Base-by-base conservation (phyloP, 2,888 invertebrate genomes). In the Pyralis farinalis region DNA sequence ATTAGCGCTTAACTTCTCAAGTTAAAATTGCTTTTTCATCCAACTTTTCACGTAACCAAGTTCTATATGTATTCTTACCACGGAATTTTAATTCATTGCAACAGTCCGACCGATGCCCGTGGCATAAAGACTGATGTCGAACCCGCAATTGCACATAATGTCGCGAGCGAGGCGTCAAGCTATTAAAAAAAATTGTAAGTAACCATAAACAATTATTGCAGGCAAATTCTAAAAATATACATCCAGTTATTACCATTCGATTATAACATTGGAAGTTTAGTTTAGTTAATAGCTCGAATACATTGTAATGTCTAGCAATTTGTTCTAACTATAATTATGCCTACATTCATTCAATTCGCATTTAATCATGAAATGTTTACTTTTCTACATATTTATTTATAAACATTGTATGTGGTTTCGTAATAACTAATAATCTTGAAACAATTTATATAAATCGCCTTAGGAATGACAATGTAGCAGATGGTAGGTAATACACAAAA, bases 91-190 rank as follows among this genome's bases (percentile, higher is more conserved):
- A 25, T 25, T 25, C 25, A 25, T 2, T 7, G 25, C 25, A 7
- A 25, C 5, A 1, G 3, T 12, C 7, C 9, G 9, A 12, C 8
- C 12, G 4, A 8, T 8, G 22, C 34, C 34, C 25, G 9, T 21
- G 25, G 11, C 34, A 35, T 35, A 12, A 25, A 25, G 12, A 27
- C 9, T 35, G 34, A 9, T n/a, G 7, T 7, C n/a, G 7, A 25
- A 12, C 6, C 27, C 11, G n/a, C 16, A 35, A 34, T 34, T 34
- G 22, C 12, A 10, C 6, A 27, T 12, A 77, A 76, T 73, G 76
- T 78, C 74, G 71, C 54, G 53, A 71, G 71, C 54, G 53, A 71
- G 68, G 72, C 71, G 76, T 74, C 71, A 63, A 49, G 43, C 53
- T 46, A 60, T 59, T 61, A 34, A 9, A 22, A 11, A 21, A 25